Evolutionary conservation across 2,888 invertebrate species (phyloP).

Genomic region (Aelia acuminata): DNA sequence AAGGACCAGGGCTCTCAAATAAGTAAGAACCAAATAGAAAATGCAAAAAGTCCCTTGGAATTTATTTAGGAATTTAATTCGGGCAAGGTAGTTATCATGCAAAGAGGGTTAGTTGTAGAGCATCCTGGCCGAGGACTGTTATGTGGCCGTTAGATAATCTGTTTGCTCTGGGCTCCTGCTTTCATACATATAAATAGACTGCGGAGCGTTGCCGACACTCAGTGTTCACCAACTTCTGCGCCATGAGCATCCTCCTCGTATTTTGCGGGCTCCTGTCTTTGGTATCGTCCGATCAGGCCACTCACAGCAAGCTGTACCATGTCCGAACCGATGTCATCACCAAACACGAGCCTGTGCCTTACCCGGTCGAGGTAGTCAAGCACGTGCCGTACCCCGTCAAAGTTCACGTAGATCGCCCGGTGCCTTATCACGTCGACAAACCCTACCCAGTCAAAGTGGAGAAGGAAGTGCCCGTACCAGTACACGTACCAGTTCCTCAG

Average conservation of each 20-base stretch:
- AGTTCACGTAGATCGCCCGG: conserved; percentile 66
- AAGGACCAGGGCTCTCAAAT: no score
- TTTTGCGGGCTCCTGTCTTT: not conserved
- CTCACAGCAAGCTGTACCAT: conserved; percentile 23
- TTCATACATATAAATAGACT: conserved; percentile 35
- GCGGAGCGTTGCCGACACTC: not conserved
- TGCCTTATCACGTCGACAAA: conserved; percentile 66
- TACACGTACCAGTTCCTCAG: conserved; percentile 66
- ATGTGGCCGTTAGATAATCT: conserved; percentile 44
- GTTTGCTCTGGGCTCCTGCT: not conserved
- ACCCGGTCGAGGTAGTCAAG: conserved; percentile 67
- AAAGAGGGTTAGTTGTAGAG: not conserved
- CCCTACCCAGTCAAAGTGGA: conserved; percentile 67
- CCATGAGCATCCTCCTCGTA: not conserved
- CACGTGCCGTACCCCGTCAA: conserved; percentile 67
- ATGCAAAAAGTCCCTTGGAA: not conserved
- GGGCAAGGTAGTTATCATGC: not conserved
- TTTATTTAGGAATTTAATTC: not conserved
- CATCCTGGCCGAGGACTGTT: not conserved
- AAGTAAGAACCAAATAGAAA: not conserved
- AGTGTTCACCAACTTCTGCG: not conserved
- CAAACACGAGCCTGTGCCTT: conserved; percentile 66
- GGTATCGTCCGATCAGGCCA: not conserved
- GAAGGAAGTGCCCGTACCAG: conserved; percentile 66
- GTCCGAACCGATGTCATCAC: conserved; percentile 64